Base-by-base conservation (phyloP, 2,888 invertebrate species). In the Slavum lentiscoides region DNA sequence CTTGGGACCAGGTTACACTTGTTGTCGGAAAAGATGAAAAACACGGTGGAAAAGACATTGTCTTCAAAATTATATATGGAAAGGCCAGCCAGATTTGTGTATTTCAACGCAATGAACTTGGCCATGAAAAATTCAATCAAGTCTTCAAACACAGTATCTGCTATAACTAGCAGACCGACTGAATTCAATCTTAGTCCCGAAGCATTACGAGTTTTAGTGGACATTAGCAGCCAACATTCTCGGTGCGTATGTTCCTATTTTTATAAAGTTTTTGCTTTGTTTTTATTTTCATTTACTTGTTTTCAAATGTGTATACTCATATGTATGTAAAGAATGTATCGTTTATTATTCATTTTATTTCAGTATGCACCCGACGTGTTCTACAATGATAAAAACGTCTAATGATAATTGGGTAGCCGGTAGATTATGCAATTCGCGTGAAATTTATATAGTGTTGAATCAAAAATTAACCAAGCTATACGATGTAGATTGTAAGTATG, bases 121-220 rank as follows among this genome's bases (percentile, higher is more conserved):
- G 80, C 80, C 15, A 80, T 80, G 62, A 80, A 80, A 72, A 80
- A 80, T 72, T 80, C 80, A 55, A 72, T 80, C 39, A 80, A 72
- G 19, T 23, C 19, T 15, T 43, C 80, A 21, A 72, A 80, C 21
- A 30, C 23, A 15, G 4, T 11, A 15, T 19, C 64, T 19, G 5
- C 19, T 30, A 55, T 58, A 13, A 64, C 43, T 43, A 72, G 21
- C 49, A 80, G n/a, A 64, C 43, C 58, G 1, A 43, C 39, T 9
- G 80, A 80, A 58, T 80, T 80, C 64, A 64, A 72, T 80, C 55
- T 80, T 43, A 80, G 80, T 64, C 80, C 80, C 15, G 80, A 80
- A 43, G 21, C 80, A 58, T 72, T 80, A 66, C 53, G 80, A 64
- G 55, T 80, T 58, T 43, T 80, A 72, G 80, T 80, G 2, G 80